phyloP scores from a whole-genome alignment of 2,797 vertebrate genomes.

The Paratrypauchen microcephalus region DNA sequence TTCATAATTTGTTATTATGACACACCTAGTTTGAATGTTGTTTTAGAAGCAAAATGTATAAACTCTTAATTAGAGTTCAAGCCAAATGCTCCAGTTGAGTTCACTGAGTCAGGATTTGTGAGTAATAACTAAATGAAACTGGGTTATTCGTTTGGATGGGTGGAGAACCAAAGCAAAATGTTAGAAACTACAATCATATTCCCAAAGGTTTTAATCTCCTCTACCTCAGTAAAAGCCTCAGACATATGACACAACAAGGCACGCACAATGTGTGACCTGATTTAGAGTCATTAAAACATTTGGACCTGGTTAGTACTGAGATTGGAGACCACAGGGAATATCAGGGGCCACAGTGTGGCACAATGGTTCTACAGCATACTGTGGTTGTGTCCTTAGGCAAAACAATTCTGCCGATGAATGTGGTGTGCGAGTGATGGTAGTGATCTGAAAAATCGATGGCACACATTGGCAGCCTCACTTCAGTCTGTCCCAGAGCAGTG shows the following conservation, averaged over 20 bases:
- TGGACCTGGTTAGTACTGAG: no score
- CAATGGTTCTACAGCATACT: not conserved
- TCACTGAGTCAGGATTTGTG: conserved; percentile 37
- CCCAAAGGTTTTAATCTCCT: conserved; percentile 46
- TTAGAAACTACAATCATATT: conserved; percentile 56
- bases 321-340: no score
- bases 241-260: conserved; percentile 31
- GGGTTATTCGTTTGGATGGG: conserved; percentile 50
- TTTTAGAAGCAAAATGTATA: not conserved
- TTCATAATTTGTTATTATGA: no score
- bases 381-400: not conserved
- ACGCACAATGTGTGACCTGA: conserved; percentile 51
- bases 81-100: conserved; percentile 13
- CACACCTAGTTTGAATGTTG: no score
- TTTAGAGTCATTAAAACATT: conserved; percentile 36
- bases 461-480: not conserved
- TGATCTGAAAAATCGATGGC: not conserved
- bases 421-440: not conserved
- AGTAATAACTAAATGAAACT: conserved; percentile 38
- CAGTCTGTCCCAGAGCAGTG: not conserved
- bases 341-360: no score
- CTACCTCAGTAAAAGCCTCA: conserved; percentile 42
- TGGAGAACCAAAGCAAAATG: conserved; percentile 44
- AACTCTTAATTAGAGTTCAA: not conserved
- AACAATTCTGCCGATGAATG: not conserved